phyloP scores from a whole-genome alignment of 2,797 vertebrate species.

The Channallabes apus region DNA sequence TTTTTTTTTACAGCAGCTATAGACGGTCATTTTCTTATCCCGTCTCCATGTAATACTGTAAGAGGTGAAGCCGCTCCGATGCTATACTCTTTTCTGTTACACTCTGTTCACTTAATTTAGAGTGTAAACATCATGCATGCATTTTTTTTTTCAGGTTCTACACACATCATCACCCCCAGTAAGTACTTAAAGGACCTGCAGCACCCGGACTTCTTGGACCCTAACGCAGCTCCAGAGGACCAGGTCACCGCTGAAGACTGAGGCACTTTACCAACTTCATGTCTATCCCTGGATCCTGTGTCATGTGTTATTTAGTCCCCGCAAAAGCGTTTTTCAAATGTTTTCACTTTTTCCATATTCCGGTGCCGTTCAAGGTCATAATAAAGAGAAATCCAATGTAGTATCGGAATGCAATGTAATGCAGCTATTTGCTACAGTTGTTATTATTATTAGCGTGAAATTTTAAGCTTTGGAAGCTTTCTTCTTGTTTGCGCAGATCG shows the following conservation, averaged over 20 bases:
- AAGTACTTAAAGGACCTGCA: slow-evolving; percentile 97
- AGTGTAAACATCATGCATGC: slow-evolving; percentile 58
- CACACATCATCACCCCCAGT: slow-evolving; percentile 90
- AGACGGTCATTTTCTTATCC: neutral
- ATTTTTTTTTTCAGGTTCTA: slow-evolving; percentile 90
- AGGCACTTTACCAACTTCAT: slow-evolving; percentile 46
- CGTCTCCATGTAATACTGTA: neutral
- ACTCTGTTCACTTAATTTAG: neutral
- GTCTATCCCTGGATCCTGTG: neutral
- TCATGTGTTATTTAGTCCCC: neutral
- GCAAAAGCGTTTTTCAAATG: neutral
- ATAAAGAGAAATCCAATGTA: neutral
- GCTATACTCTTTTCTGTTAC: neutral
- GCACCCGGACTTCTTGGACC: slow-evolving; percentile 96
- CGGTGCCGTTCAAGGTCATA: neutral
- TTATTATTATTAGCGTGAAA: neutral
- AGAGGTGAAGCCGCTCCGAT: neutral
- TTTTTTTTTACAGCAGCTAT: neutral
- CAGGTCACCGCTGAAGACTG: slow-evolving; percentile 80
- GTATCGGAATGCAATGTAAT: neutral
- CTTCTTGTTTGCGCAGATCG: neutral
- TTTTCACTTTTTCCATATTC: neutral
- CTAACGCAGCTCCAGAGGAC: slow-evolving; percentile 84
- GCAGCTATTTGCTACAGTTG: neutral
- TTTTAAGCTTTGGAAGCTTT: neutral